Evolutionary conservation across 2,113 vertebrate genomes (phyloP).

Genomic region (Coracopsis vasa): DNA sequence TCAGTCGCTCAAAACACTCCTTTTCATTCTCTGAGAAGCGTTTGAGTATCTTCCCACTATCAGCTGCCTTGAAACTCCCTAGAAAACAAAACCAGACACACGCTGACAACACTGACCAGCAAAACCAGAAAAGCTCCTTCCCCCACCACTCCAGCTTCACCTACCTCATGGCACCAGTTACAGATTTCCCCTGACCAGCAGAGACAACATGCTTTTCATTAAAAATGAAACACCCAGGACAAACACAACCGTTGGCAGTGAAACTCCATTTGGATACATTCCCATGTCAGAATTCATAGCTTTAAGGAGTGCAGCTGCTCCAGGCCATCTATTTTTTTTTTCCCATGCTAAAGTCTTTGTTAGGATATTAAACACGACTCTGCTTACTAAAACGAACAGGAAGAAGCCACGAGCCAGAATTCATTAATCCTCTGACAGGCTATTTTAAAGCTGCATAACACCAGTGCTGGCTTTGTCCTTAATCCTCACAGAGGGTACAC

Average conservation of each 20-base stretch:
- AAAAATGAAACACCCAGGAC: neutral
- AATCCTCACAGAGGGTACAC: neutral
- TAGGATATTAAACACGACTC: neutral
- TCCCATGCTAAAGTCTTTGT: neutral
- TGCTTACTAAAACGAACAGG: neutral
- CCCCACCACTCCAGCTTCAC: neutral
- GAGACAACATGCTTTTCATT: neutral
- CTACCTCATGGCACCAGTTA: neutral
- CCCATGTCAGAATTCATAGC: neutral
- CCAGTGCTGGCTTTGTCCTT: neutral
- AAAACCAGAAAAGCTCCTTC: neutral
- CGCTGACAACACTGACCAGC: neutral
- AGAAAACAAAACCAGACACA: conserved; percentile 1
- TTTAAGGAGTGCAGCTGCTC: conserved; percentile 5
- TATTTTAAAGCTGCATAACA: conserved; percentile 10
- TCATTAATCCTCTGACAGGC: conserved; percentile 13
- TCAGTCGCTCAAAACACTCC: conserved; percentile 86
- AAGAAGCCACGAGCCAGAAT: neutral
- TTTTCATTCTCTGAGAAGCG: conserved; percentile 92
- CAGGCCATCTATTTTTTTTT: neutral
- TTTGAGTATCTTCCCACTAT: conserved; percentile 92
- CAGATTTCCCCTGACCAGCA: neutral
- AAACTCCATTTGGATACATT: neutral
- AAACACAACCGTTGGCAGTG: neutral
- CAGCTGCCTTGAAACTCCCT: conserved; percentile 96